These are phyloP conservation scores for Papilio elwesi DNA, from an alignment of 2,888 invertebrate species.

Conservation along the genomic window DNA sequence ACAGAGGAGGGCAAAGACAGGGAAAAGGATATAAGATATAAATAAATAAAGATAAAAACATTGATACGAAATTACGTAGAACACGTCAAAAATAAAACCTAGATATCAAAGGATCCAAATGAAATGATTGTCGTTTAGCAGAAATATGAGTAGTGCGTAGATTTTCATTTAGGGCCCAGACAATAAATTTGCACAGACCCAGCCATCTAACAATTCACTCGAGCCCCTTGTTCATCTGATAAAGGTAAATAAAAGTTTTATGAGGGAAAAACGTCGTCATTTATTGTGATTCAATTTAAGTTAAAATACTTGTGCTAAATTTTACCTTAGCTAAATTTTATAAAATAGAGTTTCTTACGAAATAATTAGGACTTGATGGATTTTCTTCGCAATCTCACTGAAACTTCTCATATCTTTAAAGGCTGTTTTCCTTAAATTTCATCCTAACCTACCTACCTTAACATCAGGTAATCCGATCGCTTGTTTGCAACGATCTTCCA, in stretches of 20 bases:
- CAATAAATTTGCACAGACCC: slow-evolving; percentile 29
- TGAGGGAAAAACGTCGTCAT: background rate
- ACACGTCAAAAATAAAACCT: slow-evolving; percentile 1
- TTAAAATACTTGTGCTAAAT: background rate
- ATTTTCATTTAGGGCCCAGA: slow-evolving; percentile 20
- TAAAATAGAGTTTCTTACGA: no score
- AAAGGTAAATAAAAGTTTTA: slow-evolving; percentile 23
- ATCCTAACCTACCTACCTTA: no score
- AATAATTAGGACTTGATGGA: no score
- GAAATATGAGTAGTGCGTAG: slow-evolving; percentile 3
- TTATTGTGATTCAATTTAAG: background rate
- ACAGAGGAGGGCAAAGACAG: no score
- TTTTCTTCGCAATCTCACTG: background rate
- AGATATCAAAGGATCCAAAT: background rate
- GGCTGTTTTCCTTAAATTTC: no score
- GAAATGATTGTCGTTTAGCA: background rate
- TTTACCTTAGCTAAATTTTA: background rate
- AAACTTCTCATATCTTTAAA: no score
- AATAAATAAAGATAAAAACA: background rate
- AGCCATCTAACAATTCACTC: slow-evolving; percentile 23
- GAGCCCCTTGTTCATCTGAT: slow-evolving; percentile 11
- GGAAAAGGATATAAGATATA: no score
- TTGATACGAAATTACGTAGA: no score
- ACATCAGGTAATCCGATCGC: no score
- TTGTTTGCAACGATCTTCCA: no score